These are phyloP conservation scores for Nomada hirtipes DNA, from an alignment of 2,888 invertebrate species.

Conservation along the genomic window DNA sequence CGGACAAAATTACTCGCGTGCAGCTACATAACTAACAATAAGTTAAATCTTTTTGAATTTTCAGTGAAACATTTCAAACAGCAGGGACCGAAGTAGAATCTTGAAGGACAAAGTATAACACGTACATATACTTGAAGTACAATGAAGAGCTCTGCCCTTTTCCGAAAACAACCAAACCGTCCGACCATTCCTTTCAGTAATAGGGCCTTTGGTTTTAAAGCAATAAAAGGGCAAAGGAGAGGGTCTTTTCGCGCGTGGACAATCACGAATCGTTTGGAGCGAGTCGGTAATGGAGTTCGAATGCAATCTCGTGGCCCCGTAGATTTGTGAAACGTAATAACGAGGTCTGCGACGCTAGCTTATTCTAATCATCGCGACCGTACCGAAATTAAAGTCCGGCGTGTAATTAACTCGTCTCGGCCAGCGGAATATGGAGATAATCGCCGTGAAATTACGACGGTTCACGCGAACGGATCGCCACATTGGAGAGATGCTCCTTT, in stretches of 20 bases:
- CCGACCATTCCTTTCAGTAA: not conserved
- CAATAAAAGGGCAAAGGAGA: not conserved
- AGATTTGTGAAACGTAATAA: constrained; percentile 60
- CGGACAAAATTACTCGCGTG: too few species aligned
- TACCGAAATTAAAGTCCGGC: constrained; percentile 71
- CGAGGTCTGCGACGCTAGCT: constrained; percentile 53
- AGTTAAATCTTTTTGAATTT: too few species aligned
- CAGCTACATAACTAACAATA: too few species aligned
- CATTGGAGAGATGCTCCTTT: constrained; percentile 4
- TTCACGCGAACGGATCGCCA: constrained; percentile 37
- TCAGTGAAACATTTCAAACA: too few species aligned
- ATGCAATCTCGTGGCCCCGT: constrained; percentile 15
- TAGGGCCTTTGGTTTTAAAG: not conserved
- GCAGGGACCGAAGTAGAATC: not conserved
- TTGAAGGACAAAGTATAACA: not conserved
- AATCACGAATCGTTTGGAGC: not conserved
- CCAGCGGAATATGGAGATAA: constrained; percentile 63
- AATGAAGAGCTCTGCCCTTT: not conserved
- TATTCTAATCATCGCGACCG: constrained; percentile 70
- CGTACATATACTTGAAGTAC: not conserved
- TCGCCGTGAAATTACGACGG: constrained; percentile 71
- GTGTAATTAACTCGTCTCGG: constrained; percentile 70
- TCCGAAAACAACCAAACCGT: not conserved
- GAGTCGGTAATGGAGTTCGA: constrained; percentile 8
- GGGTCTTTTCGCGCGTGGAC: not conserved